These are phyloP conservation scores for Cydia strobilella DNA, from an alignment of 1,140 invertebrate species.

Conservation along the genomic window DNA sequence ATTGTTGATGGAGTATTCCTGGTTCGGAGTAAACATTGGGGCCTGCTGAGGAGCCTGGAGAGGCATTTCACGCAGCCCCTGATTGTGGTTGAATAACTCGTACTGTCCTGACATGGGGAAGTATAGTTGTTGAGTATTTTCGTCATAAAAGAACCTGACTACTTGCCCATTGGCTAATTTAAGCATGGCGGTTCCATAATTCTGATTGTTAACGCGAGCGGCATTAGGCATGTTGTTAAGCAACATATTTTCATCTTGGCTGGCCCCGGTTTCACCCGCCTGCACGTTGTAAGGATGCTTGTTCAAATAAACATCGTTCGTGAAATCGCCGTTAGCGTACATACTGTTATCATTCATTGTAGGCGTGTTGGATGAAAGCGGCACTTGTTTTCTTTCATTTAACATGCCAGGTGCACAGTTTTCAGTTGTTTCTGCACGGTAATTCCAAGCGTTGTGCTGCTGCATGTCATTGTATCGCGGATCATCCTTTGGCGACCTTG, in stretches of 20 bases:
- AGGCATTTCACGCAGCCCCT: slow-evolving; percentile 58
- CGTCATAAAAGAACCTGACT: slow-evolving; percentile 70
- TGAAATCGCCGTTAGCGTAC: slow-evolving; percentile 58
- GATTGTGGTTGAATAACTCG: slow-evolving; percentile 71
- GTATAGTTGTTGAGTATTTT: slow-evolving; percentile 73
- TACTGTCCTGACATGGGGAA: slow-evolving; percentile 75
- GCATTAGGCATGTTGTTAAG: slow-evolving; percentile 57
- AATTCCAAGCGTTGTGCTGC: slow-evolving; percentile 71
- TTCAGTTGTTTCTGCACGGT: slow-evolving; percentile 61
- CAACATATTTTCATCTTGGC: slow-evolving; percentile 59
- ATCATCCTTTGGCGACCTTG: slow-evolving; percentile 75
- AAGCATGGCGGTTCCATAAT: slow-evolving; percentile 70
- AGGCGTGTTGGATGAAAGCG: slow-evolving; percentile 49
- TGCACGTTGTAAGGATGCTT: slow-evolving; percentile 62
- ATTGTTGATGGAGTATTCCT: slow-evolving; percentile 60
- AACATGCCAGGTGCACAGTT: slow-evolving; percentile 60
- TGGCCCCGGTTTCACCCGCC: slow-evolving; percentile 50
- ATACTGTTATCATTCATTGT: slow-evolving; percentile 62
- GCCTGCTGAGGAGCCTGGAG: slow-evolving; percentile 51
- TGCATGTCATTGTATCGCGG: slow-evolving; percentile 67
- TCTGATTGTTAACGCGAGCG: slow-evolving; percentile 56
- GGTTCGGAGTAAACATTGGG: slow-evolving; percentile 62
- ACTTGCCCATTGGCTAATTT: slow-evolving; percentile 73
- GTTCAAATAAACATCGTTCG: slow-evolving; percentile 66
- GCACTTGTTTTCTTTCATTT: slow-evolving; percentile 58